Base-by-base conservation (phyloP, 1,140 invertebrate genomes). In the Drosophila auraria region DNA sequence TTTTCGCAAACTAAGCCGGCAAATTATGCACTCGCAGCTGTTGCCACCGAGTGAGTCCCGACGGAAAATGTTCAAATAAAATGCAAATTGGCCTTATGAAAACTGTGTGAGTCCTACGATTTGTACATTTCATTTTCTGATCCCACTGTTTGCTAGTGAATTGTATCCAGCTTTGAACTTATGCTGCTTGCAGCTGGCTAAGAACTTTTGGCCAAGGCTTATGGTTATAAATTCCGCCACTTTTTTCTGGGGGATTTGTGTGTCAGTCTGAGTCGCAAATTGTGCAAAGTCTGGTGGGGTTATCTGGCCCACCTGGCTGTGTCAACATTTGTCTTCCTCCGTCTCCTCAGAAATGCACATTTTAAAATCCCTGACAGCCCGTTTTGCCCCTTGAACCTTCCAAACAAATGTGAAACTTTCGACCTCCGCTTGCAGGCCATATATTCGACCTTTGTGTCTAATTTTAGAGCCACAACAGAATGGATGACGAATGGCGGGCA, bases 11-110 rank as follows among this genome's bases (percentile, higher is more conserved):
- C 47, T 53, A 70, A 53, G 66, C 38, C 66, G 20, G 62, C 38
- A 68, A 70, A 68, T 68, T 69, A 66, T 69, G 66, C 66, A 69
- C 61, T 65, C 63, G 56, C 64, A 68, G 64, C 64, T 68, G 58
- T 50, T 38, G 62, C 65, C 65, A 33, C 30, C 27, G 25, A 51
- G 38, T 30, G 15, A 25, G 47, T 25, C 12, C 9, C 36, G 61
- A 51, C 15, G 47, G 25, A 51, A 53, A 42, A 45, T 20, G 63
- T 3, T 11, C 7, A 23, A 70, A 70, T 68, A n/a, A 69, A 42
- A 53, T 69, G 62, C 66, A 68, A 68, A 69, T 30, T 50, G 60
- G 17, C 15, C 33, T 12, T 69, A 66, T 38, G 7, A 14, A 23
- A 42, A 30, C 27, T 44, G 27, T 30, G 27, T 50, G 45, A 42